phyloP scores from a whole-genome alignment of 2,113 vertebrate species.

The Mormoops blainvillei region DNA sequence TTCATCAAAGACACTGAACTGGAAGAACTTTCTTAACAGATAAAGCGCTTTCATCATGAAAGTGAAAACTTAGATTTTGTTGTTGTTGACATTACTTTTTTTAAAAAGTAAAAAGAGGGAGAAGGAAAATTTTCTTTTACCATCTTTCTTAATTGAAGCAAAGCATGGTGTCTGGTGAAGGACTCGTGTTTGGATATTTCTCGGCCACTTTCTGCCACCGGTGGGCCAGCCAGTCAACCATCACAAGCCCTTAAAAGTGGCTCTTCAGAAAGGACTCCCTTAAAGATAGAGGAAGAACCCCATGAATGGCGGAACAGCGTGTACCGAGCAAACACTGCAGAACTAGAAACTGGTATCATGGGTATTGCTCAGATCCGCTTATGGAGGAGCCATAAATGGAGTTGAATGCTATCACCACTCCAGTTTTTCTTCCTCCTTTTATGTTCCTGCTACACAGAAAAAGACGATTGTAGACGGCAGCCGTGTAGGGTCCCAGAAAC shows the following conservation, averaged over 20 bases:
- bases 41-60: not conserved
- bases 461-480: not conserved
- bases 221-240: not conserved
- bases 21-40: not conserved
- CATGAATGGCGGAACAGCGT: not conserved
- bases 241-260: not conserved
- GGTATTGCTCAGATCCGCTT: not conserved
- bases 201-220: not conserved
- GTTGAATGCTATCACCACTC: not conserved
- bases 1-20: not conserved
- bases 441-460: not conserved
- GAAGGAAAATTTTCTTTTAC: not conserved
- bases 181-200: not conserved
- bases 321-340: not conserved
- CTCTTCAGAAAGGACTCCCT: not conserved
- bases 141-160: not conserved
- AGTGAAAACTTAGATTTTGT: not conserved
- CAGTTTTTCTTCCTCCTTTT: not conserved
- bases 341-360: no score
- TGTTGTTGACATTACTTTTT: not conserved
- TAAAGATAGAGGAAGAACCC: not conserved
- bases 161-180: not conserved
- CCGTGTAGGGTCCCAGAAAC: not conserved
- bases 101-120: not conserved
- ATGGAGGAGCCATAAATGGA: not conserved